phyloP scores from a whole-genome alignment of 2,797 vertebrate species.

The Anomalospiza imberbis region DNA sequence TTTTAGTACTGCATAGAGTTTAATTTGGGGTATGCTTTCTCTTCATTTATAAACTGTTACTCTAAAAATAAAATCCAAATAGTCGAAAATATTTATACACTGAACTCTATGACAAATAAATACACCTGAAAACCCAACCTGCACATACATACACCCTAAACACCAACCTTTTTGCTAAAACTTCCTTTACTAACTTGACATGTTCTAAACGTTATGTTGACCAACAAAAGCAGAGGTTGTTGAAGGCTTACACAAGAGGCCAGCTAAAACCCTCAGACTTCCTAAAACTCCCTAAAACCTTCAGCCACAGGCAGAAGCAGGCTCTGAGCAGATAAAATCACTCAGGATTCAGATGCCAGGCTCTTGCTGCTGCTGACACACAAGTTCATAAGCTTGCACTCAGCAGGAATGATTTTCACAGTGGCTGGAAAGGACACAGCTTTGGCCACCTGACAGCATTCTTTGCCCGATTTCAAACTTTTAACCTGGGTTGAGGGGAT shows the following conservation, averaged over 20 bases:
- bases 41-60: background rate
- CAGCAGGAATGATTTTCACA: background rate
- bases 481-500: background rate
- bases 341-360: background rate
- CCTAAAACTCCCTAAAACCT: background rate
- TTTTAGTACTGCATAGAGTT: background rate
- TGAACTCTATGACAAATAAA: background rate
- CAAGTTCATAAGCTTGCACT: background rate
- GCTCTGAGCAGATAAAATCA: background rate
- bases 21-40: background rate
- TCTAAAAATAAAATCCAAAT: background rate
- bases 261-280: background rate
- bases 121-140: background rate
- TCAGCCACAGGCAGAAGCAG: background rate
- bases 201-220: fast-evolving
- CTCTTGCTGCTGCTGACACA: background rate
- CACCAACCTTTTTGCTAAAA: background rate
- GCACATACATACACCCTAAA: background rate
- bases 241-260: background rate
- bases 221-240: background rate
- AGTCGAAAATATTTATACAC: background rate
- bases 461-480: background rate
- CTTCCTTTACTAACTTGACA: background rate
- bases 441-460: background rate
- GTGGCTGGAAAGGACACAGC: background rate